Evolutionary conservation across 2,888 invertebrate species (phyloP).

Genomic region (Gisinianus flammeolus): DNA sequence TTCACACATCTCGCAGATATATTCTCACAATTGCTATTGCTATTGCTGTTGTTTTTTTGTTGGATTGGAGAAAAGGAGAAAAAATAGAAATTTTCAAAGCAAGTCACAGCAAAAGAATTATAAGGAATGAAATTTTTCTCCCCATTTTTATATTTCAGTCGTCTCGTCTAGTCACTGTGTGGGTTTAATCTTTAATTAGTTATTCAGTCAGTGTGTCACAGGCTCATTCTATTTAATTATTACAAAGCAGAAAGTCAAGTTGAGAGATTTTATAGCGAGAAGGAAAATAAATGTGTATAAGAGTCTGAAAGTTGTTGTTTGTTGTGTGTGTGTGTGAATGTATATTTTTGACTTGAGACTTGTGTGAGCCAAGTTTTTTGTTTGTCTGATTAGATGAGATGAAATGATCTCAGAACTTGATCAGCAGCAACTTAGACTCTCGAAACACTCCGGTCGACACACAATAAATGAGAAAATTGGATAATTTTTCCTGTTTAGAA

Average conservation of each 20-base stretch:
- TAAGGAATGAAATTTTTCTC: not conserved
- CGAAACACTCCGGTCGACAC: not conserved
- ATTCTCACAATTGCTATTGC: not conserved
- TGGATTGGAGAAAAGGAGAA: not conserved
- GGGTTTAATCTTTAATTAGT: conserved; percentile 31
- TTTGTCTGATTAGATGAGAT: too few species aligned
- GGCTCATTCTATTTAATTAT: conserved; percentile 16
- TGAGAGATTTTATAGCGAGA: not conserved
- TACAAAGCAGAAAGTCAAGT: not conserved
- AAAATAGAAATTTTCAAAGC: too few species aligned
- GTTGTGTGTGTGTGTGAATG: not conserved
- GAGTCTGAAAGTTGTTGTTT: not conserved
- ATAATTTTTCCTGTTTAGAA: not conserved
- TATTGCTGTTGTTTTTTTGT: not conserved
- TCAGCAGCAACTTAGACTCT: not conserved
- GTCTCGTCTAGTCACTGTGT: too few species aligned
- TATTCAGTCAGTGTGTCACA: conserved; percentile 30
- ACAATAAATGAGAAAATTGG: not conserved
- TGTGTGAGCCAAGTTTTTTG: not conserved
- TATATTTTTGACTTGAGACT: not conserved
- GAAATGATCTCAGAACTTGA: not conserved
- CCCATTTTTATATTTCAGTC: too few species aligned
- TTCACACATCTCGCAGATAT: not conserved
- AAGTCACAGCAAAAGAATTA: too few species aligned
- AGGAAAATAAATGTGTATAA: not conserved